Percentiles rank a stretch among this genome's conserved stretches.
These are phyloP conservation scores for Orientallactaga sibirica DNA, from an alignment of 2,797 vertebrate species.

Conservation along the genomic window DNA sequence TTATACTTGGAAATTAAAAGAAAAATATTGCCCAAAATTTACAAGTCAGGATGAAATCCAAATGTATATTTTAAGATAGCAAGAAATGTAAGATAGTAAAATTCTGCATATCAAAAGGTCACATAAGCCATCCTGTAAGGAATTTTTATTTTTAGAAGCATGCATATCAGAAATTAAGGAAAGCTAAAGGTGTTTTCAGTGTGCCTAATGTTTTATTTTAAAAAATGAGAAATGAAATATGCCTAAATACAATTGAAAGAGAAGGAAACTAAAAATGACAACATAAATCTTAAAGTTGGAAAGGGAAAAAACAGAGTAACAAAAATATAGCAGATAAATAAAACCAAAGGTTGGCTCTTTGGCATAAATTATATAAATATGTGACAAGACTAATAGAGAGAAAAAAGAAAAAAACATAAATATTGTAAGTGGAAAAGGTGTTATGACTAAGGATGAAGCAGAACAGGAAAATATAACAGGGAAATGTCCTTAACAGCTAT, in stretches of 20 bases:
- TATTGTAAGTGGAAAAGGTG: not conserved
- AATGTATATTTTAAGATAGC: not conserved
- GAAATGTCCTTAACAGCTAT: not conserved
- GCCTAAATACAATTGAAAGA: not conserved
- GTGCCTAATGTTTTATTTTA: not conserved
- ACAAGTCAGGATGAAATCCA: constrained; percentile 32
- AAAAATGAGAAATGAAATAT: constrained; percentile 41
- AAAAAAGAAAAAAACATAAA: not conserved
- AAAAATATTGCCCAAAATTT: not conserved
- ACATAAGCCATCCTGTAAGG: not conserved
- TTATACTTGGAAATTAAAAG: constrained; percentile 22
- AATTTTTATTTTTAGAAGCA: not conserved
- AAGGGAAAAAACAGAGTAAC: not conserved
- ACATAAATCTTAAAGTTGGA: constrained; percentile 1
- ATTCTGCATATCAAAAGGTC: not conserved
- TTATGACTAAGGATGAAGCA: not conserved
- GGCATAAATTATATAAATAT: not conserved
- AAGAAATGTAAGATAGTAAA: not conserved
- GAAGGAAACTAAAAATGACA: not conserved
- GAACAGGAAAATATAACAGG: not conserved
- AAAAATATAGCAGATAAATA: not conserved
- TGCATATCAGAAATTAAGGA: not conserved
- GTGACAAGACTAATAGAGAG: not conserved
- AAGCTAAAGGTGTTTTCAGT: not conserved
- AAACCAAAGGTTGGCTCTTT: not conserved